These are phyloP conservation scores for Vollenhovia emeryi DNA, from an alignment of 1,140 invertebrate species.

Conservation along the genomic window DNA sequence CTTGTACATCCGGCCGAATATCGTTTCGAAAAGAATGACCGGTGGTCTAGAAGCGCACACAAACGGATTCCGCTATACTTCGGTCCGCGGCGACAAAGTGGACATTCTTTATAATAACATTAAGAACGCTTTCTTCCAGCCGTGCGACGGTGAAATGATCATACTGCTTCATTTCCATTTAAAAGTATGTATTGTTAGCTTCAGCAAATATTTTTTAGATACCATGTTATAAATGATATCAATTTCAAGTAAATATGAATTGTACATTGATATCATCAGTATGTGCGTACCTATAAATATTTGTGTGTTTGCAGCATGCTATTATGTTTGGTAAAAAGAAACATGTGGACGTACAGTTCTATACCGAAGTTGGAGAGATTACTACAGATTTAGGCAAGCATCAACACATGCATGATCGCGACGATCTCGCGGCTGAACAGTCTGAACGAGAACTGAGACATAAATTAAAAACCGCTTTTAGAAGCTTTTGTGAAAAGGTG, in stretches of 20 bases:
- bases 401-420: constrained; percentile 99
- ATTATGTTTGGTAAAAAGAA: constrained; percentile 99
- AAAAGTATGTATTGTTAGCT: constrained; percentile 87
- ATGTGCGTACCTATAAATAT: neutral
- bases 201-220: constrained; percentile 1
- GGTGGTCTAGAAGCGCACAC: constrained; percentile 96
- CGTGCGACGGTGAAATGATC: constrained; percentile 99
- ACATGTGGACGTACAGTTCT: constrained; percentile 99
- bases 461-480: constrained; percentile 98
- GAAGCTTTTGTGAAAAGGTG: constrained; percentile 98
- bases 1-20: constrained; percentile 99
- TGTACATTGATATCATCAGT: neutral
- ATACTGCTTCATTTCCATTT: constrained; percentile 99
- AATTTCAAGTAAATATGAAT: neutral
- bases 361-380: constrained; percentile 99
- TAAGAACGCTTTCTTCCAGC: constrained; percentile 99
- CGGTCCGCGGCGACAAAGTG: constrained; percentile 99
- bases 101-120: constrained; percentile 99
- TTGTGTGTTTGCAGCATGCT: constrained; percentile 89
- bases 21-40: constrained; percentile 98
- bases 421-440: constrained; percentile 99
- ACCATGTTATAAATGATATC: neutral
- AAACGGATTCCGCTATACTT: constrained; percentile 99
- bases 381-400: constrained; percentile 99
- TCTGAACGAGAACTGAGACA: constrained; percentile 98